Evolutionary conservation across 30 jellyfish, hydroid and myxozoan genomes (phyloP), one percentile per base, ranked within the genome.

Genomic region (Aurelia coerulea): DNA sequence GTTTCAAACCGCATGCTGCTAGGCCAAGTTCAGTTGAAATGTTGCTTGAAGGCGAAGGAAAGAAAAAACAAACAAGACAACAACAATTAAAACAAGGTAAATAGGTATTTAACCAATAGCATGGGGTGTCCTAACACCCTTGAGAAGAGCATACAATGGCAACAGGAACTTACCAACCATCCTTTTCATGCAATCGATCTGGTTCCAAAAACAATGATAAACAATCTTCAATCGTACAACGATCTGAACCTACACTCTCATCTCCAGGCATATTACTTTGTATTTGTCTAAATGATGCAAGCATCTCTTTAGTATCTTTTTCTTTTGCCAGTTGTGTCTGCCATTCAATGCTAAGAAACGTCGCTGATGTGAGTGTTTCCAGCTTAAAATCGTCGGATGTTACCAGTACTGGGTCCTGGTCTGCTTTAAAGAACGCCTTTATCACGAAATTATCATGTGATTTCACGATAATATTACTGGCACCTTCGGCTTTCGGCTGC

Each of bases 121-220:
- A 39, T 1, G 51, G 51, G 51, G 51, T 39, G 4, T 39, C 8
- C 51, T 39, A 9, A 39, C 51, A 39, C 10, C 10, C 51, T 39
- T 39, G 51, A 39, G 51, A 39, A 39, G 51, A 1, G 51, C 51
- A 39, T 39, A 39, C 51, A 2, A 0, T 1, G 56, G 16, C 11
- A 0, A 6, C 56, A 7, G 11, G 56, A 42, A 54, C 99, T 79
- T 74, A 95, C 99, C 99, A 95, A 29, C 92, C 90, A 50, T 95
- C 99, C 29, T 72, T 77, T 77, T 86, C 99, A 37, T 35, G 86
- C 17, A 95, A 74, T 62, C 91, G 77, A 35, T 95, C 99, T 23
- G 99, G 97, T 58, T 88, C 99, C 96, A 89, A 63, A 69, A 95
- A 95, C 92, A 95, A 37, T 19, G 93, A 74, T 54, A 95, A 77